phyloP scores from a whole-genome alignment of 2,797 vertebrate genomes.

The Anguilla pacifica region DNA sequence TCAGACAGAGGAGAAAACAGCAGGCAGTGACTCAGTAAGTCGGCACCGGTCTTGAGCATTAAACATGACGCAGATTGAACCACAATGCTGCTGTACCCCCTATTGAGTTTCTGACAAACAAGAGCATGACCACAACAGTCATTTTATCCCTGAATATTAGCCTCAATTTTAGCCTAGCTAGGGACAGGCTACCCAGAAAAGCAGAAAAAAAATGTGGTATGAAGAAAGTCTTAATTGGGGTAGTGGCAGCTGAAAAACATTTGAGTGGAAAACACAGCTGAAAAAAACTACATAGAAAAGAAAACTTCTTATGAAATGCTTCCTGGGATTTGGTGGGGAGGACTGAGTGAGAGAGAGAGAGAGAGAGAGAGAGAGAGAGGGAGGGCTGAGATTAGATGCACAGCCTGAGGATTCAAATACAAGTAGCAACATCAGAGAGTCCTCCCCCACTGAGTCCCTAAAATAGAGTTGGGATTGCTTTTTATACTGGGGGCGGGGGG shows the following conservation, averaged over 20 bases:
- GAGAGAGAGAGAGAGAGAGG: slow-evolving; percentile 44
- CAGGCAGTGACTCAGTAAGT: slow-evolving; percentile 23
- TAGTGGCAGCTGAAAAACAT: neutral
- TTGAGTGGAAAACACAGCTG: neutral
- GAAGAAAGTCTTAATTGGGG: neutral
- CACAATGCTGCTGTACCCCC: neutral
- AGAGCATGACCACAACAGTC: neutral
- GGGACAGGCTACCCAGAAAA: neutral
- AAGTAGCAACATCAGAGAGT: slow-evolving; percentile 1
- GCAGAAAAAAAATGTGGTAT: too few species aligned
- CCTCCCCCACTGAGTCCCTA: neutral
- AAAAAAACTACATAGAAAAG: neutral
- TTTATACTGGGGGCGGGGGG: neutral
- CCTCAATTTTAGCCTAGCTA: neutral
- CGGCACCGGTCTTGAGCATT: too few species aligned
- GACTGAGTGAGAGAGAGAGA: slow-evolving; percentile 35
- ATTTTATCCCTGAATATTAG: too few species aligned
- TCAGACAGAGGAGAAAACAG: slow-evolving; percentile 3
- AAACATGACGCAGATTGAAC: neutral
- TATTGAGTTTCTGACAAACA: neutral
- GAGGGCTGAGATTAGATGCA: slow-evolving; percentile 54
- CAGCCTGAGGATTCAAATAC: slow-evolving; percentile 38
- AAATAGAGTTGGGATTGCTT: neutral
- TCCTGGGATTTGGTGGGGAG: slow-evolving; percentile 10
- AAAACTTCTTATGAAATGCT: slow-evolving; percentile 42